Evolutionary conservation across 35 echinoderm and acorn worm genomes (phyloP).

Genomic region (Eucidaris tribuloides): DNA sequence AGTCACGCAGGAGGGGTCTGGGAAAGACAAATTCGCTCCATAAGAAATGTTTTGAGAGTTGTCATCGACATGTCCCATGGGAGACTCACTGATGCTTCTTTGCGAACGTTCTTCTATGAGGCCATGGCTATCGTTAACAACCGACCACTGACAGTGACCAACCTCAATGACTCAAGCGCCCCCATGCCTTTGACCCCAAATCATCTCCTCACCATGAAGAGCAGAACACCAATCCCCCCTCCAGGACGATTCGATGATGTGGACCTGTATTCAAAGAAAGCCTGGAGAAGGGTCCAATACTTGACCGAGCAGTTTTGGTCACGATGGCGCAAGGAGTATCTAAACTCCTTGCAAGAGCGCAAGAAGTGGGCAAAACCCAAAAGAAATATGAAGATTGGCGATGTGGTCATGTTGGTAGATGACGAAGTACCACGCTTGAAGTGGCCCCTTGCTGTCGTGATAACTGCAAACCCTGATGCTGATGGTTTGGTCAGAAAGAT

Average conservation of each 20-base stretch:
- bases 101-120: not conserved
- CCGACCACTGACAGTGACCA: constrained; percentile 44
- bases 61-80: not conserved
- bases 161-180: constrained; percentile 49
- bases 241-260: constrained; percentile 20
- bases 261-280: constrained; percentile 39
- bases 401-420: constrained; percentile 58
- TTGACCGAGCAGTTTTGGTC: constrained; percentile 55
- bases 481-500: constrained; percentile 29
- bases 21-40: constrained; percentile 51
- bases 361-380: constrained; percentile 51
- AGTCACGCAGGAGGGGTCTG: constrained; percentile 43
- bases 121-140: constrained; percentile 55
- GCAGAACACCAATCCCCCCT: constrained; percentile 10
- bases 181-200: constrained; percentile 52
- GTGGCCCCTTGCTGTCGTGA: constrained; percentile 44
- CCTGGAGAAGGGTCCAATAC: constrained; percentile 61
- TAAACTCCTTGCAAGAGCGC: constrained; percentile 13
- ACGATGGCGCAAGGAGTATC: constrained; percentile 67
- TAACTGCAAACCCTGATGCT: constrained; percentile 4
- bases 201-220: constrained; percentile 29
- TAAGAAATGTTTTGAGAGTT: constrained; percentile 25
- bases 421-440: constrained; percentile 29
- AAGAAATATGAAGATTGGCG: constrained; percentile 57
- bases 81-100: not conserved